Percentiles rank a stretch among this genome's conserved stretches.
Evolutionary conservation across 2,113 vertebrate species (phyloP).

Genomic region (Genyomyrus donnyi): DNA sequence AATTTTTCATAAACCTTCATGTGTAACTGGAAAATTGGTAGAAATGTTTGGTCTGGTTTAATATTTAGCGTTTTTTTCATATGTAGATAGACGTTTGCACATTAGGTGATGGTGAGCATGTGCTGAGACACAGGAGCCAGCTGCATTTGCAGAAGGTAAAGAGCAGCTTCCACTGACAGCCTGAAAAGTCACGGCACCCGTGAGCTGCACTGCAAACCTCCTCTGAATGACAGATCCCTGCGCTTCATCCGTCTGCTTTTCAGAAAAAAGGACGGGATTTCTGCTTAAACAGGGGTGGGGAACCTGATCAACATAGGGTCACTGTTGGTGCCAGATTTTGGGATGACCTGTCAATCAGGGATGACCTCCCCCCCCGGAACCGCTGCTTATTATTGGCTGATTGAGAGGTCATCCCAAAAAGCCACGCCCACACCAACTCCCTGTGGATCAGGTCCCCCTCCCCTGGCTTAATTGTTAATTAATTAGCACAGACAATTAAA

Average conservation of each 20-base stretch:
- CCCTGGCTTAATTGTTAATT: neutral
- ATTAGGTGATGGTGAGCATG: neutral
- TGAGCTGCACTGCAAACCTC: neutral
- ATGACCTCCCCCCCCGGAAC: too few species aligned
- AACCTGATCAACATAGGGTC: neutral
- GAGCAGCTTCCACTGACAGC: neutral
- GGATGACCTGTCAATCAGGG: too few species aligned
- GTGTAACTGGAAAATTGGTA: neutral
- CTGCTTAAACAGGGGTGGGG: neutral
- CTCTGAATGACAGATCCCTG: neutral
- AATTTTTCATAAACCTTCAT: neutral
- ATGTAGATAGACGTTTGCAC: neutral
- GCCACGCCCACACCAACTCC: neutral
- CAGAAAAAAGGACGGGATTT: neutral
- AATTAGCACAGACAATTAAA: neutral
- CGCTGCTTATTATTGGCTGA: neutral
- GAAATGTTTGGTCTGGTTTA: neutral
- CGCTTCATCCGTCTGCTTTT: neutral
- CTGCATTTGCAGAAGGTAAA: neutral
- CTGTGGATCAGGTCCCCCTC: neutral
- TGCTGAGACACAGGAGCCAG: neutral
- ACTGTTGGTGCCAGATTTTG: too few species aligned
- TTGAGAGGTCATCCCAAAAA: neutral
- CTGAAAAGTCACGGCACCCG: neutral
- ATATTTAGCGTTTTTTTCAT: neutral